Percentiles rank a stretch among this genome's conserved stretches.
phyloP scores from a whole-genome alignment of 2,113 vertebrate genomes.

The Morone saxatilis region DNA sequence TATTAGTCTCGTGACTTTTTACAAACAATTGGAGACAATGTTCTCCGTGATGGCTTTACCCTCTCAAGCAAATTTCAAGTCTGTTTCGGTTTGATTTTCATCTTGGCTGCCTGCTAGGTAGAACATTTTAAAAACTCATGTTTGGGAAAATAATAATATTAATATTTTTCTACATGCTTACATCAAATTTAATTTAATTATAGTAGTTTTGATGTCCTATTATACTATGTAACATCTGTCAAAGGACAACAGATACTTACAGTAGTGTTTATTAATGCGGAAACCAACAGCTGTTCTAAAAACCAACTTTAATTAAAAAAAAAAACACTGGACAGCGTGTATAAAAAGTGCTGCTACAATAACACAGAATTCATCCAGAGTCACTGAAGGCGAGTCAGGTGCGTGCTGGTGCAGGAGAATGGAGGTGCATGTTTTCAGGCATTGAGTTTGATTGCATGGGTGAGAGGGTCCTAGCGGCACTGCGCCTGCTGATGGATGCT shows the following conservation, averaged over 20 bases:
- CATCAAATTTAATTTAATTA: too few species aligned
- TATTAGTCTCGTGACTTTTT: background rate
- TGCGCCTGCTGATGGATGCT: constrained; percentile 49
- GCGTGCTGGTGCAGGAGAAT: constrained; percentile 51
- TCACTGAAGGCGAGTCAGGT: constrained; percentile 10
- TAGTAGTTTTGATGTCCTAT: too few species aligned
- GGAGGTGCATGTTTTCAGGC: constrained; percentile 60
- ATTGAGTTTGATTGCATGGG: constrained; percentile 42
- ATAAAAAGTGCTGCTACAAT: background rate
- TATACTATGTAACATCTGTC: background rate
- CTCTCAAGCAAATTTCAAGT: background rate
- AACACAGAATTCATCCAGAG: constrained; percentile 26
- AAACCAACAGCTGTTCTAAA: background rate
- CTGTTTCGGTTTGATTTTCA: constrained; percentile 5
- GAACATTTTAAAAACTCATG: background rate
- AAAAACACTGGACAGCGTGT: background rate
- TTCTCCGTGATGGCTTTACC: background rate
- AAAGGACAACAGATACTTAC: background rate
- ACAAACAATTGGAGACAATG: too few species aligned
- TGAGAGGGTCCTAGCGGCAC: constrained; percentile 30
- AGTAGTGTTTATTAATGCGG: background rate
- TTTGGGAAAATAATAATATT: background rate
- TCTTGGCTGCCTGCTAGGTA: background rate
- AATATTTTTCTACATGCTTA: background rate
- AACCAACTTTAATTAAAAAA: background rate